These are phyloP conservation scores for Trematomus loennbergii DNA, from an alignment of 2,113 vertebrate genomes.

Conservation along the genomic window DNA sequence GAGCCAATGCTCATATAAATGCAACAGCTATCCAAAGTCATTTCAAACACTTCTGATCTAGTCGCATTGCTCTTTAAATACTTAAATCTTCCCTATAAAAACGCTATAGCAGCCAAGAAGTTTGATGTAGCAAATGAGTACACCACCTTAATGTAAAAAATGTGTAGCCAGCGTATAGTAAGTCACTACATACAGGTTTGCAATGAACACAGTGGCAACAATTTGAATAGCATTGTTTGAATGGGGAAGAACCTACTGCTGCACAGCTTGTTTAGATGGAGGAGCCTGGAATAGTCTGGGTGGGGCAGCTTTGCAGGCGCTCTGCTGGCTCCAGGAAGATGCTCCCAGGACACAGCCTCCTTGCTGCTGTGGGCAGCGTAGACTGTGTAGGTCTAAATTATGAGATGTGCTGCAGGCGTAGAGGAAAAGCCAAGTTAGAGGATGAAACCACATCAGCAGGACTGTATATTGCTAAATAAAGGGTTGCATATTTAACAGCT, in stretches of 20 bases:
- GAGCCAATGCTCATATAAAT: background rate
- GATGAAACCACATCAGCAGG: conserved; percentile 46
- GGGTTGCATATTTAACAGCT: conserved; percentile 32
- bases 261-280: conserved; percentile 17
- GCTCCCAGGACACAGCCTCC: conserved; percentile 36
- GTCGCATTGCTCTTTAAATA: background rate
- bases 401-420: conserved; percentile 29
- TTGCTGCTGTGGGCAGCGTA: conserved; percentile 30
- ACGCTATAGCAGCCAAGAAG: background rate
- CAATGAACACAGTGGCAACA: background rate
- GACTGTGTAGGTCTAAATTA: conserved; percentile 50
- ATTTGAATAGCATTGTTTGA: conserved; percentile 15
- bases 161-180: background rate
- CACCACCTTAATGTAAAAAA: background rate
- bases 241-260: conserved; percentile 22
- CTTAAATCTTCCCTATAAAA: background rate
- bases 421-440: conserved; percentile 28
- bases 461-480: conserved; percentile 49
- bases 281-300: conserved; percentile 67
- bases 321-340: conserved; percentile 62
- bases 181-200: background rate
- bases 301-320: conserved; percentile 52
- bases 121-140: background rate
- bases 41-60: background rate
- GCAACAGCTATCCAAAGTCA: background rate